Evolutionary conservation across 1,140 invertebrate species (phyloP).

Genomic region (Magallana ariakensis): DNA sequence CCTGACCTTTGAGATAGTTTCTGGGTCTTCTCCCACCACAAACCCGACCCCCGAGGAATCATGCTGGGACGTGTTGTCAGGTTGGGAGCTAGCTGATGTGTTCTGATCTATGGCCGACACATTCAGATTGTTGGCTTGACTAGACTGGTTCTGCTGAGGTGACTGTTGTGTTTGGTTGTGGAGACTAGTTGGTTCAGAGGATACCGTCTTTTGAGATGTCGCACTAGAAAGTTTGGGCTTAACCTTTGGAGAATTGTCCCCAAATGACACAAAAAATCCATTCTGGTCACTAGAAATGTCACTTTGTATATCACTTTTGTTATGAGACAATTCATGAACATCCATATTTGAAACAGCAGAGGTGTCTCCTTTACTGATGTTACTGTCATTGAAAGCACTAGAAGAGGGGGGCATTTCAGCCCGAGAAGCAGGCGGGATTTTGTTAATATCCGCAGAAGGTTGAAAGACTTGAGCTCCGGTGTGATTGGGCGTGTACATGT

Average conservation of each 20-base stretch:
- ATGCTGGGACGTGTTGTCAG: constrained; percentile 38
- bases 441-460: constrained; percentile 20
- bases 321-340: not conserved
- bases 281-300: constrained; percentile 82
- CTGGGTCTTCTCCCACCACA: constrained; percentile 85
- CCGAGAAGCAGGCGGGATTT: not conserved
- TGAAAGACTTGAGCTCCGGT: constrained; percentile 57
- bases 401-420: not conserved
- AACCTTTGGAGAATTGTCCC: constrained; percentile 89
- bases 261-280: constrained; percentile 97
- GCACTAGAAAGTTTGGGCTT: constrained; percentile 85
- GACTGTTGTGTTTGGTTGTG: constrained; percentile 8
- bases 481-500: constrained; percentile 39
- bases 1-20: constrained; percentile 49
- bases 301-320: constrained; percentile 25
- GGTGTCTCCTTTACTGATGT: not conserved
- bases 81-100: constrained; percentile 41
- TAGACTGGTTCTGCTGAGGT: constrained; percentile 34
- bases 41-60: constrained; percentile 82
- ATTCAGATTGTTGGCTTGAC: not conserved
- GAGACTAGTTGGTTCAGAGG: constrained; percentile 54
- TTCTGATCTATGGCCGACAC: not conserved
- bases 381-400: constrained; percentile 36
- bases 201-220: constrained; percentile 57
- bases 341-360: constrained; percentile 1